A percentile compares a stretch with the other conserved stretches of the same genome.
Conservation (phyloP, 2,797 vertebrate genomes). For the Orestias chungarensis region DNA sequence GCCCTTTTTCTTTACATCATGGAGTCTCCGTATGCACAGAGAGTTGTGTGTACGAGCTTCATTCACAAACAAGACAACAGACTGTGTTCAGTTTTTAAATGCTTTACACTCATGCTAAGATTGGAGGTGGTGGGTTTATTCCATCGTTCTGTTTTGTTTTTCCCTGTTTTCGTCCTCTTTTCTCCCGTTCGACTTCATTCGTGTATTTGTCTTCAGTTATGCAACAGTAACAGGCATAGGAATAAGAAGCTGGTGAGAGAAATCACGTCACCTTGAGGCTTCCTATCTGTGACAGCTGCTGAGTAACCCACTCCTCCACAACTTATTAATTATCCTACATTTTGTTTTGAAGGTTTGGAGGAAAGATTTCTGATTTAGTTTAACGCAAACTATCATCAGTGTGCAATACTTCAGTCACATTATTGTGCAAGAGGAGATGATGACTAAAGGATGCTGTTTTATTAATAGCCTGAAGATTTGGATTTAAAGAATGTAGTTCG, state of each 20-base stretch:
- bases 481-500: not conserved
- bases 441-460: not conserved
- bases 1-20: slow-evolving; percentile 66
- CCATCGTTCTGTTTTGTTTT: slow-evolving; percentile 1
- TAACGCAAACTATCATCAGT: slow-evolving; percentile 16
- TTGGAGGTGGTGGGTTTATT: slow-evolving; percentile 15
- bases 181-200: slow-evolving; percentile 28
- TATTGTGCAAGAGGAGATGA: not conserved
- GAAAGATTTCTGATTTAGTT: slow-evolving; percentile 22
- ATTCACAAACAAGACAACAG: slow-evolving; percentile 16
- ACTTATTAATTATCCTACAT: slow-evolving; percentile 28
- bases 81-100: slow-evolving; percentile 6
- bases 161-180: not conserved
- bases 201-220: slow-evolving; percentile 65
- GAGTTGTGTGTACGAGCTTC: slow-evolving; percentile 27
- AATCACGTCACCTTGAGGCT: slow-evolving; percentile 65
- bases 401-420: not conserved
- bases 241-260: slow-evolving; percentile 71
- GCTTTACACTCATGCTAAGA: not conserved
- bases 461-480: not conserved
- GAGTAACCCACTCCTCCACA: slow-evolving; percentile 39
- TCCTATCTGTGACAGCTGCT: slow-evolving; percentile 63
- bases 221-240: slow-evolving; percentile 55
- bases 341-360: slow-evolving; percentile 13
- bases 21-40: slow-evolving; percentile 51